Evolutionary conservation across 2,888 invertebrate species (phyloP), one percentile per base, ranked within the genome.

Genomic region (Apotomis capreana): DNA sequence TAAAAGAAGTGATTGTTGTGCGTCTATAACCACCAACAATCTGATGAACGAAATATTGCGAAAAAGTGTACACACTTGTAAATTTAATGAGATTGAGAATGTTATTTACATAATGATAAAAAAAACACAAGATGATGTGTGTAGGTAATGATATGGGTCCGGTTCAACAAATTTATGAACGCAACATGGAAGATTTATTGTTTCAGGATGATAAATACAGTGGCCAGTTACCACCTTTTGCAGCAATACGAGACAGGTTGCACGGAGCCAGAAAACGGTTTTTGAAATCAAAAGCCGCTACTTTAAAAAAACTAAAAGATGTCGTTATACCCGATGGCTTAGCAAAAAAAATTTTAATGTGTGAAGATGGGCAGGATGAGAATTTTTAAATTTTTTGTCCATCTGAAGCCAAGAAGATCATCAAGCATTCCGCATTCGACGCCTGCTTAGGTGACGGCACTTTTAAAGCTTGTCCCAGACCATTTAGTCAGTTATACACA

Each of bases 381-480:
- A 40, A 40, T 4, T 4, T 4, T 4, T 4, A n/a, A n/a, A n/a
- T n/a, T n/a, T n/a, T n/a, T n/a, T n/a, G n/a, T n/a, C n/a, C n/a
- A 40, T 40, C 40, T 5, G 40, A 40, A 3, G 3, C 40, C 40
- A 40, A 4, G 40, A 40, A 40, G 40, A 40, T 40, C 40, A 40
- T 40, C 40, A 40, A 40, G 40, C 40, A 44, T 59, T 59, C 59
- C 15, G 59, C 44, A 15, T 60, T 60, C 8, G 59, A 60, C 44
- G 44, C 59, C 3, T 60, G 44, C 44, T 13, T 60, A 9, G 15
- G 59, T 4, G 44, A 60, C 44, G 59, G 44, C 44, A 60, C 59
- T 44, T 60, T 44, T 44, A 44, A 60, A 60, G 59, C 44, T 60
- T 60, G 59, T 15, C 44, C 59, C 59, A 60, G 44, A 59, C 59